Evolutionary conservation across 2,888 invertebrate genomes (phyloP), one percentile per base, ranked within the genome.

Genomic region (Hypselothyrea guttata): DNA sequence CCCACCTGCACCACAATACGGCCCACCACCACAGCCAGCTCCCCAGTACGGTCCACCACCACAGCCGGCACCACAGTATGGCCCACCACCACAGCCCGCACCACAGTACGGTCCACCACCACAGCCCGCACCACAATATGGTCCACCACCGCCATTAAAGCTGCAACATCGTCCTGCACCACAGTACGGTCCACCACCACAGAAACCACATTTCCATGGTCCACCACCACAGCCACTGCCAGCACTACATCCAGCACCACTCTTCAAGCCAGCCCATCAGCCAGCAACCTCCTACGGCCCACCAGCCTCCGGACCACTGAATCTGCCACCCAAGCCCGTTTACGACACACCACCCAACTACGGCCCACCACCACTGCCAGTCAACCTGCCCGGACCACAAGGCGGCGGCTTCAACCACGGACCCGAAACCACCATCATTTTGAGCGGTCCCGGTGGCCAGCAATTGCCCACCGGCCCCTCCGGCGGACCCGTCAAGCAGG

Each of bases 401-500:
- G 59, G 62, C 8, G 51, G 73, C 2, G 65, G 64, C 45, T 79
- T 82, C 28, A 81, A 81, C 30, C 73, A 74, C 1, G 61, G 44
- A 1, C 86, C 78, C 2, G 84, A 87, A 33, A 85, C 86, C 1
- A 86, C 86, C 22, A 78, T 88, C 9, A 86, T 88, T 30, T 45
- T 85, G 4, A 76, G 55, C 15, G 62, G 68, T 3, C 46, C 52
- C 1, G 61, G 57, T 7, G 53, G 47, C 1, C 58, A 60, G 15
- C 57, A 59, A 13, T 94, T 95, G 0, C 94, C 95, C 0, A 47
- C 44, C 0, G 73, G 59, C 0, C 30, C 58, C 0, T 37, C 13
- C 0, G 44, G 48, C n/a, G 94, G 4, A 93, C 95, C 4, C 92
- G 93, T 86, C 93, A 95, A 28, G 91, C 94, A 88, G 41, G 78